Evolutionary conservation across 2,113 vertebrate species (phyloP), one percentile per base, ranked within the genome.

Genomic region (Natator depressus): DNA sequence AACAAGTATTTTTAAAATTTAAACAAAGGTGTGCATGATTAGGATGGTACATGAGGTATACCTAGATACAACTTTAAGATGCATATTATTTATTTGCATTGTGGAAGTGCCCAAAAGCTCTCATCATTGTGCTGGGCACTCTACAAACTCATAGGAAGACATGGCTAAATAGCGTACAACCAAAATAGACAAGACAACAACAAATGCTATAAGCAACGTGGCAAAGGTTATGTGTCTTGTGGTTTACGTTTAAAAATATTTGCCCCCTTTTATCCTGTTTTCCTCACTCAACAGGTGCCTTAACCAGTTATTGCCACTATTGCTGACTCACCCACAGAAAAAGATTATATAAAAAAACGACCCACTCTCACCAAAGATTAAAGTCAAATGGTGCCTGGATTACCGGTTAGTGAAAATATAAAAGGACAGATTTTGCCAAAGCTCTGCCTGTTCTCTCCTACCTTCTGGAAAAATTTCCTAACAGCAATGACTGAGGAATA

Each of bases 141-240:
- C 20, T 55, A 82, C 46, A 89, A 88, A 85, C 31, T 62, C 2
- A 42, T 69, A 94, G 69, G n/a, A 87, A 76, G 2, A 53, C n/a
- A 82, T 84, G 38, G 72, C 80, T 55, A 95, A 94, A 53, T 62
- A 35, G 59, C 8, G 54, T 89, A 49, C 11, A 85, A 49, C 17
- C 17, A 55, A 11, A 89, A 54, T 75, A 85, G 80, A 91, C 47
- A 88, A 88, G 84, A 6, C 31, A 57, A 88, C 51, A 53, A 53
- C 59, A 62, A 27, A 62, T 7, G 14, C 35, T 79, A 35, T 20
- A 31, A n/a, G 53, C 2, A 24, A 12, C 69, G 49, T 84, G 27
- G 89, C 27, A 5, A 93, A 87, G 22, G 27, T 84, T 38, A n/a
- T 75, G 24, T 19, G 50, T 35, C 65, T 72, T 1, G 55, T 42